phyloP scores from a whole-genome alignment of 2,797 vertebrate species.

The Chelonia mydas region DNA sequence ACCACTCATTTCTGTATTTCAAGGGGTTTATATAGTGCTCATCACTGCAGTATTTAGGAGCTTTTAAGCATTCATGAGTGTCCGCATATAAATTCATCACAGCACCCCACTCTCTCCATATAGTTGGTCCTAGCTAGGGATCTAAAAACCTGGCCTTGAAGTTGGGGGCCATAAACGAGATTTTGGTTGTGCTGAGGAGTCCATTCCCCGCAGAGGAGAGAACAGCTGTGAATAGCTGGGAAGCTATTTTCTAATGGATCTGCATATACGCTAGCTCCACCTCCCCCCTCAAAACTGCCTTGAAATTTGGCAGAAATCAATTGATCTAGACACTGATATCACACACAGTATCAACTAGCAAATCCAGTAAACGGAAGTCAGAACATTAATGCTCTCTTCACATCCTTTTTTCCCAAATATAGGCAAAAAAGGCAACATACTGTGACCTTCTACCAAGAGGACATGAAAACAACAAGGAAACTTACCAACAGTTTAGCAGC shows the following conservation, averaged over 20 bases:
- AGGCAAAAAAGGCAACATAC: not conserved
- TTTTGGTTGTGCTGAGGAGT: not conserved
- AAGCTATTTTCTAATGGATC: not conserved
- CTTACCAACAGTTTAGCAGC: conserved; percentile 95
- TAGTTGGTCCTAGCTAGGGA: not conserved
- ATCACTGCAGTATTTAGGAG: accelerated
- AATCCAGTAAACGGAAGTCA: not conserved
- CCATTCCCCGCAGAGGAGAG: not conserved
- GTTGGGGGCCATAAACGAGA: accelerated
- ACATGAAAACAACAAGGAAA: not conserved
- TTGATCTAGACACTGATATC: accelerated
- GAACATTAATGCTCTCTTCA: not conserved
- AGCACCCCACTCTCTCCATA: not conserved
- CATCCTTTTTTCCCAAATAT: not conserved
- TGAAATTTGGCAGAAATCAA: not conserved
- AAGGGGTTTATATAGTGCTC: not conserved
- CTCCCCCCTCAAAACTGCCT: not conserved
- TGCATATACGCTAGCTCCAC: not conserved
- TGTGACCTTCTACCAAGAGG: not conserved
- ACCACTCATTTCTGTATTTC: not conserved
- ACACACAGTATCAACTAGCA: not conserved
- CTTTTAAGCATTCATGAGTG: not conserved
- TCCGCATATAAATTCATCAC: not conserved
- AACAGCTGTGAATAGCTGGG: not conserved
- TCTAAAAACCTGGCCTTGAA: not conserved